phyloP scores from a whole-genome alignment of 2,888 invertebrate species.

The Synergus itoensis region DNA sequence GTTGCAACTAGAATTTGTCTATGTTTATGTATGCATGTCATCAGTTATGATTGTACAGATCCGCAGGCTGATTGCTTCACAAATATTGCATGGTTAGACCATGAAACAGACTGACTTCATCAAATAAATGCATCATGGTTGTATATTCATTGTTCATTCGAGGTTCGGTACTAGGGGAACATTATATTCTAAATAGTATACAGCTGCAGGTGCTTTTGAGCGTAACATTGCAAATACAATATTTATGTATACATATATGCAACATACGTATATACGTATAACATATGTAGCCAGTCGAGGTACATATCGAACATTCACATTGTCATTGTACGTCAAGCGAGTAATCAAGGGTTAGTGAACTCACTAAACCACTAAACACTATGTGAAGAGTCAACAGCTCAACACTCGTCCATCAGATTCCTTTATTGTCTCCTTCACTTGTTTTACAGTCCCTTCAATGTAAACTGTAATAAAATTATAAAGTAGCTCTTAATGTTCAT shows the following conservation, averaged over 20 bases:
- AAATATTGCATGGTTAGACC: constrained; percentile 27
- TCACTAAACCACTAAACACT: not conserved
- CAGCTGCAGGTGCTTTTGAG: constrained; percentile 13
- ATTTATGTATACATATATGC: not conserved
- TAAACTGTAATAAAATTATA: constrained; percentile 8
- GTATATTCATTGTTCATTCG: constrained; percentile 23
- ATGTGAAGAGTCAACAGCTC: constrained; percentile 10
- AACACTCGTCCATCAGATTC: not conserved
- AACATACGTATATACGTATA: no score
- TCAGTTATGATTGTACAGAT: constrained; percentile 16
- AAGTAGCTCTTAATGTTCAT: constrained; percentile 22
- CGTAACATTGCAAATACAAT: constrained; percentile 11
- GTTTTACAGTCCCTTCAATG: constrained; percentile 9
- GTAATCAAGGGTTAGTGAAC: constrained; percentile 28
- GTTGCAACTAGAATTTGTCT: not conserved
- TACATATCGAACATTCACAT: constrained; percentile 1
- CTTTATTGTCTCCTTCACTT: not conserved
- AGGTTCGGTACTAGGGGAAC: not conserved
- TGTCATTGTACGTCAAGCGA: not conserved
- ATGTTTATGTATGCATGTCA: constrained; percentile 11
- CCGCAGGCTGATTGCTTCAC: constrained; percentile 31
- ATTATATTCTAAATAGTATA: constrained; percentile 19
- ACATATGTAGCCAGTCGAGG: no score
- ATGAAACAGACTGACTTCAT: constrained; percentile 2
- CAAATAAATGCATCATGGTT: not conserved